phyloP scores from a whole-genome alignment of 2,888 invertebrate species.

The Aphodius granarius region DNA sequence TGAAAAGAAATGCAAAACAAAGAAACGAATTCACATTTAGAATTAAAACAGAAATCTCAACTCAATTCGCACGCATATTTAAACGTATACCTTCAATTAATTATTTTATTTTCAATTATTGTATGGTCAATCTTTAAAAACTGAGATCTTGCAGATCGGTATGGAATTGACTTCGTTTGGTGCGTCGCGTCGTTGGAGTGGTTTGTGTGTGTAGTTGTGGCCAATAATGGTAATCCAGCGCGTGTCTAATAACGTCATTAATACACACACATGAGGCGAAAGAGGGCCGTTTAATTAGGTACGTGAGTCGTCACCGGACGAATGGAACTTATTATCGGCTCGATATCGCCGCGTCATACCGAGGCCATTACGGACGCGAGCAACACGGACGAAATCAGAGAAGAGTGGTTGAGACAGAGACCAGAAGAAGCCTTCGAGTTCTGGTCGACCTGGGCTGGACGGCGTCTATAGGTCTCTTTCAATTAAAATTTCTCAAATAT shows the following conservation, averaged over 20 bases:
- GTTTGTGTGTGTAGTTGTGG: background rate
- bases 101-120: too few species aligned
- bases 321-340: constrained; percentile 42
- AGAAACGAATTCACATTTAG: too few species aligned
- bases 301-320: constrained; percentile 45
- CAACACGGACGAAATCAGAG: constrained; percentile 20
- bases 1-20: too few species aligned
- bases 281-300: constrained; percentile 44
- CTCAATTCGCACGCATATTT: too few species aligned
- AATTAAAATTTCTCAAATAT: constrained; percentile 42
- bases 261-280: constrained; percentile 36
- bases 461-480: constrained; percentile 28
- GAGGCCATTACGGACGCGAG: constrained; percentile 35
- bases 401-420: background rate
- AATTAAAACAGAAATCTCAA: too few species aligned
- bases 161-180: background rate
- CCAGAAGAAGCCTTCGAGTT: background rate
- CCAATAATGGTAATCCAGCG: constrained; percentile 29
- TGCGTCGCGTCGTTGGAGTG: background rate
- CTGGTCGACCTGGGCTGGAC: constrained; percentile 1
- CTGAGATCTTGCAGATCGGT: background rate
- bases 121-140: background rate
- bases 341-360: constrained; percentile 42
- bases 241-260: constrained; percentile 45
- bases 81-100: too few species aligned